Conservation (phyloP, 2,113 vertebrate species). For the Plotosus lineatus region DNA sequence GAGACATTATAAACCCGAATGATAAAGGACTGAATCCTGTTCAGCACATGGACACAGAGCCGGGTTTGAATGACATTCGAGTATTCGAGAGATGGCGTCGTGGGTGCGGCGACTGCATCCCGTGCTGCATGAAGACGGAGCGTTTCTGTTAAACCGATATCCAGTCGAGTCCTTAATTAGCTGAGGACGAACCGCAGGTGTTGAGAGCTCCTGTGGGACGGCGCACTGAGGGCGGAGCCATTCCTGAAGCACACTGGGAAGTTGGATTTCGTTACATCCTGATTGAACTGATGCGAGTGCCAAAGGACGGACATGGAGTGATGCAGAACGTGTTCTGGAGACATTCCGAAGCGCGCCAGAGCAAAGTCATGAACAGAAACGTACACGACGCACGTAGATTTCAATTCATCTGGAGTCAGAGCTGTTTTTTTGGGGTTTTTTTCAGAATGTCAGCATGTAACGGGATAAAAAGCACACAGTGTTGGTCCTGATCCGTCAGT, state of each 20-base stretch:
- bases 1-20: background rate
- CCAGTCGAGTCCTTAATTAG: slow-evolving; percentile 17
- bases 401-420: no score
- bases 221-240: background rate
- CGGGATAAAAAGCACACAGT: no score
- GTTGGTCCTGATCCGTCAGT: background rate
- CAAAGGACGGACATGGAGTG: background rate
- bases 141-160: background rate
- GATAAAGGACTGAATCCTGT: no score
- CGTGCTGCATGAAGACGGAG: background rate
- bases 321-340: background rate
- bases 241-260: background rate
- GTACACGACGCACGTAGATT: no score
- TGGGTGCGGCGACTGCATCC: background rate
- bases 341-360: no score
- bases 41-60: no score
- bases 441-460: background rate
- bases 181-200: background rate
- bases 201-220: background rate
- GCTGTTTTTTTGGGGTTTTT: background rate
- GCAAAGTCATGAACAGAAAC: no score
- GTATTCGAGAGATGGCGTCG: background rate
- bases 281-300: background rate
- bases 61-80: background rate
- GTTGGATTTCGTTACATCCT: background rate